Percentiles rank a stretch among this genome's conserved stretches.
These are phyloP conservation scores for Apocrypta bakeri DNA, from an alignment of 1,140 invertebrate genomes.

Conservation along the genomic window DNA sequence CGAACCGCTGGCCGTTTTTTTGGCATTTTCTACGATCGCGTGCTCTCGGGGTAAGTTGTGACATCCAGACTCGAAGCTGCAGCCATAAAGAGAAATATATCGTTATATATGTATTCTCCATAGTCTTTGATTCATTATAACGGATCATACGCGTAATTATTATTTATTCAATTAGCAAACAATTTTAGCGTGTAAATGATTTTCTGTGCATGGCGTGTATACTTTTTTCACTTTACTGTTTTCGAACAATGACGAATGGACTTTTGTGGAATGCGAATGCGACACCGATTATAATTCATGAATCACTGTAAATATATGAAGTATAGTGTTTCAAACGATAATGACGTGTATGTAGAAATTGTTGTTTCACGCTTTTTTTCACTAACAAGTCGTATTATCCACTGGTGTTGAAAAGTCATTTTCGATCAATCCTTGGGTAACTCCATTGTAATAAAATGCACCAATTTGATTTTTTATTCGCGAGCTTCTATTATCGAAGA, in stretches of 20 bases:
- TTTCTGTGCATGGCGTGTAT: not conserved
- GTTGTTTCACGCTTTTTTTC: not conserved
- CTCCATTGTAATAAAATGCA: too few species aligned
- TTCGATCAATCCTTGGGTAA: too few species aligned
- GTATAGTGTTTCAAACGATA: not conserved
- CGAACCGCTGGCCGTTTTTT: constrained; percentile 73
- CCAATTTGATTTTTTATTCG: too few species aligned
- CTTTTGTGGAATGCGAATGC: not conserved
- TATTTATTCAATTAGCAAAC: not conserved
- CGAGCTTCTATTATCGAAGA: too few species aligned
- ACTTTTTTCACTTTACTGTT: not conserved
- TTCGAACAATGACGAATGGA: not conserved
- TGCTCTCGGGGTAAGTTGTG: constrained; percentile 69
- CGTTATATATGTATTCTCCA: constrained; percentile 36
- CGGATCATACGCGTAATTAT: not conserved
- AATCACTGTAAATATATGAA: not conserved
- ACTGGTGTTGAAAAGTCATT: too few species aligned
- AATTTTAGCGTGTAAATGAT: not conserved
- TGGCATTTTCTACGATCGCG: constrained; percentile 73
- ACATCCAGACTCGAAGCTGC: constrained; percentile 72
- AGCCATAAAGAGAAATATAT: constrained; percentile 65
- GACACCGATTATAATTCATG: not conserved
- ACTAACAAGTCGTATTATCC: too few species aligned
- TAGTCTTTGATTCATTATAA: constrained; percentile 6
- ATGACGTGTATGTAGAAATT: not conserved